Conservation (phyloP, 2,888 invertebrate genomes). For the Operophtera brumata region DNA sequence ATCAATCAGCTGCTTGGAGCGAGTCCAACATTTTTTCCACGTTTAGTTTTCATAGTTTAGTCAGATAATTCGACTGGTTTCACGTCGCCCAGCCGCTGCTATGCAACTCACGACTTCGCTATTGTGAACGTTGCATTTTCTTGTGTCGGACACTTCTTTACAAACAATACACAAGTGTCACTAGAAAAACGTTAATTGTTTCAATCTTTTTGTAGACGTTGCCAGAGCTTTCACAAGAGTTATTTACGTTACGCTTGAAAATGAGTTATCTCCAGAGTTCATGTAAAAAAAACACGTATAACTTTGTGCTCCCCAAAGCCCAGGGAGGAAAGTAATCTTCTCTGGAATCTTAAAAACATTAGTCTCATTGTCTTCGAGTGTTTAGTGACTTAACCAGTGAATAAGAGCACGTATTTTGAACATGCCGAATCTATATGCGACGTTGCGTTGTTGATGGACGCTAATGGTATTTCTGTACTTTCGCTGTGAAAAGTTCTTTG, state of each 20-base stretch:
- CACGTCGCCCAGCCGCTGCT: slow-evolving; percentile 48
- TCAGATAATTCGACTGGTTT: slow-evolving; percentile 68
- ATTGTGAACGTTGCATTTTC: slow-evolving; percentile 33
- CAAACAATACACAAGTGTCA: slow-evolving; percentile 21
- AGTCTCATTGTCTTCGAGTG: slow-evolving; percentile 6
- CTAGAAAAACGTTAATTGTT: slow-evolving; percentile 26
- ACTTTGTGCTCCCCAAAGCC: too few species aligned
- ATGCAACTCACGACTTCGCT: slow-evolving; percentile 37
- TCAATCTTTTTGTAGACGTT: slow-evolving; percentile 22
- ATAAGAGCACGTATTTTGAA: slow-evolving; percentile 48
- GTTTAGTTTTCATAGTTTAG: slow-evolving; percentile 78
- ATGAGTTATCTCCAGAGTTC: too few species aligned
- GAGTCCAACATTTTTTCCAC: slow-evolving; percentile 79
- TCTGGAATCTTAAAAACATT: neutral
- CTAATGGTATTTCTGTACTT: slow-evolving; percentile 70
- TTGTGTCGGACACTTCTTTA: slow-evolving; percentile 14
- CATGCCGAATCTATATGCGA: slow-evolving; percentile 51
- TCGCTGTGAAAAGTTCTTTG: slow-evolving; percentile 63
- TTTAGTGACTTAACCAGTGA: slow-evolving; percentile 30
- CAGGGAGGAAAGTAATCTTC: too few species aligned
- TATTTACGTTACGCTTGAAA: slow-evolving; percentile 17
- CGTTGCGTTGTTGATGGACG: slow-evolving; percentile 62
- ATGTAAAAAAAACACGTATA: neutral
- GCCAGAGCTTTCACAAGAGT: slow-evolving; percentile 22
- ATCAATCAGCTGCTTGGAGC: slow-evolving; percentile 80